A percentile compares a stretch with the other conserved stretches of the same genome.
Evolutionary conservation across 2,113 vertebrate species (phyloP).

Genomic region (Lates calcarifer): DNA sequence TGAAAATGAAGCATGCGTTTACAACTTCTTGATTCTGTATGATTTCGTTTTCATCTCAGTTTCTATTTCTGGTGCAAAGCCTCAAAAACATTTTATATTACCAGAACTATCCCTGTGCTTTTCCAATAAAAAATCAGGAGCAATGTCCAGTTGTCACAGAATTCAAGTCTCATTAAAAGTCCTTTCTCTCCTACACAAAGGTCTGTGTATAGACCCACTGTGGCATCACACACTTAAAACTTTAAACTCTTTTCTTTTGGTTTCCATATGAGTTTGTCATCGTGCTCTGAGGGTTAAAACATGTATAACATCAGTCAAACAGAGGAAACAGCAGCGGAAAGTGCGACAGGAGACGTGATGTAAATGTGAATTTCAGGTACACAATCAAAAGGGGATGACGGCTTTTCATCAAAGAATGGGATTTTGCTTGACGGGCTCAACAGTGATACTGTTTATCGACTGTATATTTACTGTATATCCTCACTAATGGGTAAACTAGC

Average conservation of each 20-base stretch:
- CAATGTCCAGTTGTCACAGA: background rate
- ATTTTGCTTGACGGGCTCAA: background rate
- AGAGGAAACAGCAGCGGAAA: conserved; percentile 22
- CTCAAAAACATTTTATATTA: background rate
- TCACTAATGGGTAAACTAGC: background rate
- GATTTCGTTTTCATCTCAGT: background rate
- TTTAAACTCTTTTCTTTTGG: background rate
- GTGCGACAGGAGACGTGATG: conserved; percentile 13
- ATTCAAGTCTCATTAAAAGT: background rate
- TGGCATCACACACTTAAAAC: background rate
- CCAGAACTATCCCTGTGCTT: background rate
- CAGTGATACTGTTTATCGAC: background rate
- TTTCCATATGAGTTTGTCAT: background rate
- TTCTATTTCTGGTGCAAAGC: background rate
- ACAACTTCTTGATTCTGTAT: background rate
- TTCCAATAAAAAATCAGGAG: background rate
- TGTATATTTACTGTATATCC: too few species aligned
- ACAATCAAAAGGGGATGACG: background rate
- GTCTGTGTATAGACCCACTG: background rate
- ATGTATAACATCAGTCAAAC: conserved; percentile 14
- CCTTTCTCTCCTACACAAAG: background rate
- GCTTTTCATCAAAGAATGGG: background rate
- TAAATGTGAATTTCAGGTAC: conserved; percentile 20
- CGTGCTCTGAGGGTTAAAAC: conserved; percentile 2
- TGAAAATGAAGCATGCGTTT: background rate